These are phyloP conservation scores for Podarcis muralis DNA, from an alignment of 2,113 vertebrate species.

Conservation along the genomic window DNA sequence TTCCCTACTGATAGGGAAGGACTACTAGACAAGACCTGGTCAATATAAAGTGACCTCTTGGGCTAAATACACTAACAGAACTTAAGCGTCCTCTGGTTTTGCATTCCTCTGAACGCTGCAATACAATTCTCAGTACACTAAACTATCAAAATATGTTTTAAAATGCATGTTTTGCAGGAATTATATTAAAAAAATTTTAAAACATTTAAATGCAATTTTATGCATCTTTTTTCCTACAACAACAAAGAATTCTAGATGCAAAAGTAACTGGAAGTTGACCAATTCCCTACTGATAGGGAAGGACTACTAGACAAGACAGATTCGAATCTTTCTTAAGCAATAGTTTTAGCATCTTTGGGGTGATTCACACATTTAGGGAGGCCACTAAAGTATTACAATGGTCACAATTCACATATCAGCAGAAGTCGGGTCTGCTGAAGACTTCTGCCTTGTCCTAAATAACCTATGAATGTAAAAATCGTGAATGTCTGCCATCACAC, in stretches of 20 bases:
- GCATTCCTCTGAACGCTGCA: neutral
- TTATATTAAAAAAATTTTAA: too few species aligned
- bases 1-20: neutral
- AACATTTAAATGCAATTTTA: neutral
- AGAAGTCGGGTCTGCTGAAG: neutral
- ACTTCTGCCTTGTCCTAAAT: neutral
- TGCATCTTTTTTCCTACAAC: neutral
- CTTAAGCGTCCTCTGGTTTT: neutral
- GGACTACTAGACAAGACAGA: neutral
- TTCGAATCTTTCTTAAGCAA: neutral
- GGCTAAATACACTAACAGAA: neutral
- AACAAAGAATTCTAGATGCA: neutral
- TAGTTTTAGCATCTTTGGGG: neutral
- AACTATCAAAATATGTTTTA: neutral
- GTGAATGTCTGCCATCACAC: neutral
- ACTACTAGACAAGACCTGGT: neutral
- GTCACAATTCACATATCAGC: neutral
- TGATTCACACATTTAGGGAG: neutral
- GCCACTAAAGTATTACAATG: neutral
- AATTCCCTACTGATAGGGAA: neutral
- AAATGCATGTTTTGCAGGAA: neutral
- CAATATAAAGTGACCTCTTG: neutral
- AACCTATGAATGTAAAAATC: neutral
- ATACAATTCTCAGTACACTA: neutral
- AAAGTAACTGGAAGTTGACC: neutral